Evolutionary conservation across 1,140 invertebrate species (phyloP).

Genomic region (Neelides sp.): DNA sequence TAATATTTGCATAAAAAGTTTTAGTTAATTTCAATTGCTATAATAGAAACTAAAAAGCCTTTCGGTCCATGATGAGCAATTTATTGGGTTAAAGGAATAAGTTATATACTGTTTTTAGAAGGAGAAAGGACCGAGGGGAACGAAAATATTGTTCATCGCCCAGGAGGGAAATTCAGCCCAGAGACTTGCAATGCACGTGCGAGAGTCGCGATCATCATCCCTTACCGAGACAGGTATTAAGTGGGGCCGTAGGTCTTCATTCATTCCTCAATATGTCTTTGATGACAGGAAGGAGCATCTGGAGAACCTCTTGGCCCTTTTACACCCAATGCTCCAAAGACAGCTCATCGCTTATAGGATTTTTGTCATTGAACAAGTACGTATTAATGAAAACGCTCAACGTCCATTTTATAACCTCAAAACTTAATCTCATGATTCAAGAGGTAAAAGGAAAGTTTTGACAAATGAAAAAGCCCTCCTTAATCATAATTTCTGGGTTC

Average conservation of each 20-base stretch:
- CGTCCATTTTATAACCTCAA: neutral
- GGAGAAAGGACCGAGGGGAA: no score
- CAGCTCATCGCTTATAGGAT: slow-evolving; percentile 51
- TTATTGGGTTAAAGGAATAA: neutral
- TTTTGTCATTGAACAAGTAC: slow-evolving; percentile 49
- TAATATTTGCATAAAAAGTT: neutral
- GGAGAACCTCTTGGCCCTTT: slow-evolving; percentile 39
- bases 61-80: neutral
- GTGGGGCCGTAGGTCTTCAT: neutral
- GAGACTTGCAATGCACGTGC: slow-evolving; percentile 41
- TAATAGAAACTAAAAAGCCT: neutral
- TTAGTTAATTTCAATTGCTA: neutral
- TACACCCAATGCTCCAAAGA: slow-evolving; percentile 47
- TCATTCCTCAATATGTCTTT: neutral
- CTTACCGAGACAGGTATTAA: slow-evolving; percentile 42
- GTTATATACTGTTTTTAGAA: neutral
- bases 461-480: neutral
- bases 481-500: neutral
- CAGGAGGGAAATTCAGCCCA: slow-evolving; percentile 43
- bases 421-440: neutral
- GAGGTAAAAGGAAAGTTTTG: neutral
- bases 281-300: slow-evolving; percentile 41
- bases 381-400: neutral
- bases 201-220: slow-evolving; percentile 47
- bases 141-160: no score